Evolutionary conservation across 2,888 invertebrate species (phyloP), one percentile per base, ranked within the genome.

Genomic region (Nomada fucata): DNA sequence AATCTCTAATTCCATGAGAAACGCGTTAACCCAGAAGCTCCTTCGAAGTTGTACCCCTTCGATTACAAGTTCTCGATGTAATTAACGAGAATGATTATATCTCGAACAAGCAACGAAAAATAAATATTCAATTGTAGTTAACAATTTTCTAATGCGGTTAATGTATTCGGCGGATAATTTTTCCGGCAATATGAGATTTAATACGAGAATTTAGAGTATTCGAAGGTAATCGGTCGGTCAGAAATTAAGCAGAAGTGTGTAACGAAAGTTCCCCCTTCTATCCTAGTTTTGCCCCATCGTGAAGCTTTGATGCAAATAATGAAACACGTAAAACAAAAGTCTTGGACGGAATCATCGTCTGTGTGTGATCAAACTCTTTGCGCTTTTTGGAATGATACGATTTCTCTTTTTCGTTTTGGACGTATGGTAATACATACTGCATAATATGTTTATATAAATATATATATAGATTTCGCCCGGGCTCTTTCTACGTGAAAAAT

Each of bases 251-350:
- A 20, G n/a, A 52, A 44, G 9, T 4, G 23, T 44, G 53, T 18
- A 44, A 36, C 29, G 67, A 57, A 73, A 44, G 7, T 53, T 20
- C 15, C 15, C 23, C 23, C 13, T 18, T 11, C 26, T n/a, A 23
- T 20, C n/a, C 11, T 42, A 74, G 36, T 75, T 76, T 86, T 77
- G 65, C 84, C 88, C 84, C 87, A 88, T 88, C 87, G 86, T 83
- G 86, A 86, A 80, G 76, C 64, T 63, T 74, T 64, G 76, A 71
- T 73, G 69, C 11, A 53, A 53, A 67, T 23, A 84, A 76, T 76
- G 68, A 59, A 73, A 79, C 73, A 75, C 78, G 80, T 59, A 53
- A 47, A 78, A 83, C 64, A 68, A 57, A 75, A 73, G 67, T 77
- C 42, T 72, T 67, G 60, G 67, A 72, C 61, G 44, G 76, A 80